Base-by-base conservation (phyloP, 2,888 invertebrate species). In the Agriopis marginaria region DNA sequence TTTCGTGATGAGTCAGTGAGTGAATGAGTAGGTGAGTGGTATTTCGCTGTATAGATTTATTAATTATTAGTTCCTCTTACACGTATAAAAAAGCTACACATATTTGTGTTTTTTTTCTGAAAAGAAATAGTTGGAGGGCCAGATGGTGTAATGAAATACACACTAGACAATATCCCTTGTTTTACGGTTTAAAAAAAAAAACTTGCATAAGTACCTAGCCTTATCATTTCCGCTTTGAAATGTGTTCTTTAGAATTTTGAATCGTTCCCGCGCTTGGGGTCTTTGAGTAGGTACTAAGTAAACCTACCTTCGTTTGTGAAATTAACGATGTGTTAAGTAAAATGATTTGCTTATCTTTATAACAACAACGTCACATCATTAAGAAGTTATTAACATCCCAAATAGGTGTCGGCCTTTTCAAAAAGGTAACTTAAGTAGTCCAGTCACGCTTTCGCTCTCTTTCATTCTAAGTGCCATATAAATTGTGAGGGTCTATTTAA, bases 401-500 rank as follows among this genome's bases (percentile, higher is more conserved):
- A 68, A 62, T 54, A 47, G 45, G 58, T 56, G 53, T 54, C 58
- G 62, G 54, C 54, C 5, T 65, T 70, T 60, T 23, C 39, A 63
- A 74, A 80, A 77, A 75, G 75, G 74, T 60, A 62, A 23, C 61
- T 75, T 74, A 68, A 70, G 75, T 75, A 79, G 79, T 81, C 77
- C 63, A 75, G 79, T 81, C 82, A 82, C 78, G 82, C 75, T 73
- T 80, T 78, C 79, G 79, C 78, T 82, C 80, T 80, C 73, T 47
- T 82, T 79, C 77, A 78, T 80, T 82, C 71, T 76, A 83, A 81
- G 77, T 79, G 81, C 73, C 70, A 79, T 84, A 86, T 86, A 87
- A 85, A 86, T 88, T 88, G 89, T 86, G 83, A 85, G 80, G 67
- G 65, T 79, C 80, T 78, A 81, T 87, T 87, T 86, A 91, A 90